These are phyloP conservation scores for Zaprionus gabonicus DNA, from an alignment of 1,140 invertebrate genomes.

Conservation along the genomic window DNA sequence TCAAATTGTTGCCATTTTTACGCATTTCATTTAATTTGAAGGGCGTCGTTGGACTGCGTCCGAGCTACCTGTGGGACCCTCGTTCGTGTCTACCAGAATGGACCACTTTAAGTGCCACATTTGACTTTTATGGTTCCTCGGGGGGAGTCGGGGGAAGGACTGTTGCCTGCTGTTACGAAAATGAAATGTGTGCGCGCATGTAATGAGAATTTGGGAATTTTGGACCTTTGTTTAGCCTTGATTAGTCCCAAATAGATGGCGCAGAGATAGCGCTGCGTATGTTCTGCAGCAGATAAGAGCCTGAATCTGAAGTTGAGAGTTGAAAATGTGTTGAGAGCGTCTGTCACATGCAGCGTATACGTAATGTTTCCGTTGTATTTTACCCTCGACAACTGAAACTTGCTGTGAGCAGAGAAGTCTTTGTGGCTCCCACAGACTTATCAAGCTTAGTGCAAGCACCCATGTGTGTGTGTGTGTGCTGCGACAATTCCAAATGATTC, in stretches of 20 bases:
- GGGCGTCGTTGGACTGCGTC: slow-evolving; percentile 37
- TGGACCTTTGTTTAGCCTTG: slow-evolving; percentile 73
- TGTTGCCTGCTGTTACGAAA: slow-evolving; percentile 44
- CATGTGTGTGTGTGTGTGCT: slow-evolving; percentile 25
- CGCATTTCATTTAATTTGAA: slow-evolving; percentile 83
- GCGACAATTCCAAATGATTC: background rate
- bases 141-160: background rate
- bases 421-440: background rate
- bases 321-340: background rate
- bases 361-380: slow-evolving; percentile 36
- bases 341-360: slow-evolving; percentile 30
- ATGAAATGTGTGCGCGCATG: slow-evolving; percentile 68
- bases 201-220: slow-evolving; percentile 66
- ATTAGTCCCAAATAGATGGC: slow-evolving; percentile 56
- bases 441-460: slow-evolving; percentile 50
- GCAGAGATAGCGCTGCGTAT: background rate
- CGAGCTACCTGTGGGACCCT: slow-evolving; percentile 65
- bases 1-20: slow-evolving; percentile 83
- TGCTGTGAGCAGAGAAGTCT: slow-evolving; percentile 7
- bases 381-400: slow-evolving; percentile 11
- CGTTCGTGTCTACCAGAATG: slow-evolving; percentile 52
- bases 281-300: background rate
- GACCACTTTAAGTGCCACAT: slow-evolving; percentile 81
- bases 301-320: background rate
- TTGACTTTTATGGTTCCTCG: slow-evolving; percentile 72